Evolutionary conservation across 2,113 vertebrate species (phyloP).

Genomic region (Phrynosoma blainvillii): DNA sequence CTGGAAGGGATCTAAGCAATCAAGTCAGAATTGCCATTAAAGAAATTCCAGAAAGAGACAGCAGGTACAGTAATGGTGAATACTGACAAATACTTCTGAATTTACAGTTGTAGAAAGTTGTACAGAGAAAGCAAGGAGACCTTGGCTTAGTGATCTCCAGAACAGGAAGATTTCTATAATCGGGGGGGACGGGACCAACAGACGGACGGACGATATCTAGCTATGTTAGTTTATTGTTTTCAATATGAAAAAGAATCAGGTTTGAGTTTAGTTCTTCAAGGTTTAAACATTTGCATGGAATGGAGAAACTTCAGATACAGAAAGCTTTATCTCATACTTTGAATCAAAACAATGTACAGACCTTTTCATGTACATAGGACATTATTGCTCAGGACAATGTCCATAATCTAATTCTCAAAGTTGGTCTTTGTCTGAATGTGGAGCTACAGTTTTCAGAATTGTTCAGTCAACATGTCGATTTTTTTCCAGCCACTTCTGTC

Average conservation of each 20-base stretch:
- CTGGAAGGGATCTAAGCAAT: constrained; percentile 96
- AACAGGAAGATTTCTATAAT: not conserved
- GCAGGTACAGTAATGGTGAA: constrained; percentile 82
- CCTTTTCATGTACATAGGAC: not conserved
- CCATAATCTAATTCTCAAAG: not conserved
- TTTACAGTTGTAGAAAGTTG: not conserved
- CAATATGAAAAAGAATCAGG: not conserved
- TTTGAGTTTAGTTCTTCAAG: not conserved
- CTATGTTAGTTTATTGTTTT: not conserved
- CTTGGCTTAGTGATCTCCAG: not conserved
- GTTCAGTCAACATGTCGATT: too few species aligned
- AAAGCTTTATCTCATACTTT: not conserved
- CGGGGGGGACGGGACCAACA: too few species aligned
- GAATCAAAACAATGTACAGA: not conserved
- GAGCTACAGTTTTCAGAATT: too few species aligned
- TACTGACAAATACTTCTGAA: not conserved
- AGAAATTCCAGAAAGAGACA: constrained; percentile 97
- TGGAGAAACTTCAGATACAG: not conserved
- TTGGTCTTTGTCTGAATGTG: too few species aligned
- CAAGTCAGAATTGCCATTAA: constrained; percentile 98
- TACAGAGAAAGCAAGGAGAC: too few species aligned
- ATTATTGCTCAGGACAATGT: not conserved
- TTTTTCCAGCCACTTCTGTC: not conserved
- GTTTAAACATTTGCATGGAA: not conserved
- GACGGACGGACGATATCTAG: too few species aligned